Evolutionary conservation across 2,797 vertebrate species (phyloP).

Genomic region (Enteromius viviparus): DNA sequence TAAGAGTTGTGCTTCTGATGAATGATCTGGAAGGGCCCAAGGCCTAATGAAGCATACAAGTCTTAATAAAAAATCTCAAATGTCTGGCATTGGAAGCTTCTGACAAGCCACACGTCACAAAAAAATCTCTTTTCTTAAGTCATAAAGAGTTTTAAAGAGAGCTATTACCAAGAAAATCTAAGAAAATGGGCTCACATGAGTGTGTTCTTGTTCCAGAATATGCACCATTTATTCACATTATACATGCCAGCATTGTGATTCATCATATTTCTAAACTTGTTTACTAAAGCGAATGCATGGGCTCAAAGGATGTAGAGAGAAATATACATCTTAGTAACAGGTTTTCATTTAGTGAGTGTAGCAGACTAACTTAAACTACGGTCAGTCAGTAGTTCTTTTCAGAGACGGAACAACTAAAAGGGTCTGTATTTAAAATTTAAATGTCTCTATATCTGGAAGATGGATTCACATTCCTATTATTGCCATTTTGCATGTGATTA

Average conservation of each 20-base stretch:
- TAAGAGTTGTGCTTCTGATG: slow-evolving; percentile 47
- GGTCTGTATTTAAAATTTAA: not conserved
- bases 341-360: not conserved
- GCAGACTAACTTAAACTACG: not conserved
- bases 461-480: no score
- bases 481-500: not conserved
- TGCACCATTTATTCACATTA: slow-evolving; percentile 33
- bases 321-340: slow-evolving; percentile 6
- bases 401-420: not conserved
- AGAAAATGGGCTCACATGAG: slow-evolving; percentile 18
- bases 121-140: slow-evolving; percentile 25
- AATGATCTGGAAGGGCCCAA: slow-evolving; percentile 45
- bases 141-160: slow-evolving; percentile 42
- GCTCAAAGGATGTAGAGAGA: not conserved
- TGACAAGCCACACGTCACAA: slow-evolving; percentile 26
- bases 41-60: slow-evolving; percentile 53
- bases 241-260: not conserved
- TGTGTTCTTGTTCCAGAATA: slow-evolving; percentile 16
- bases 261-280: slow-evolving; percentile 15
- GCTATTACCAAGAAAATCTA: slow-evolving; percentile 22
- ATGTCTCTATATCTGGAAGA: not conserved
- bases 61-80: slow-evolving; percentile 49
- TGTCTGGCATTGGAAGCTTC: slow-evolving; percentile 38
- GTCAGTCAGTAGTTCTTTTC: not conserved
- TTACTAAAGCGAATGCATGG: slow-evolving; percentile 13